phyloP scores from a whole-genome alignment of 2,797 vertebrate species.

The Eleutherodactylus coqui region DNA sequence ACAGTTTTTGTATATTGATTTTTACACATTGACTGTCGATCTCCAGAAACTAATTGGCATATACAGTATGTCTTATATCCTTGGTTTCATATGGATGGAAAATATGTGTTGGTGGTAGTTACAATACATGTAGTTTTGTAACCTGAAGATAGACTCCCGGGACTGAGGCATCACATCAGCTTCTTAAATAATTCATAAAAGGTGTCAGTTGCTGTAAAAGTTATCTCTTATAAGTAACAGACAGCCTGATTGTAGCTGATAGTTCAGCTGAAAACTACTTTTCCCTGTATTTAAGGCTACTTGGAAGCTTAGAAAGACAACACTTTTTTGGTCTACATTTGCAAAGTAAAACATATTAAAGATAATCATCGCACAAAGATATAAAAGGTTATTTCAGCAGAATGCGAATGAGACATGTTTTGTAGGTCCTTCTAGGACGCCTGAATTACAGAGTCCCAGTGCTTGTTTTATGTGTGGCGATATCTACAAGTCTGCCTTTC shows the following conservation, averaged over 20 bases:
- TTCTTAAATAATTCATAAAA: conserved; percentile 47
- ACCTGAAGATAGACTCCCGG: conserved; percentile 44
- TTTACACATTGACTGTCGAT: not conserved
- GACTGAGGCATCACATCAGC: conserved; percentile 27
- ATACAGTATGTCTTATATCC: not conserved
- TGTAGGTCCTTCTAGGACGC: not conserved
- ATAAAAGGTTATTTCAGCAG: not conserved
- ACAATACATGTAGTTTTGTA: conserved; percentile 32
- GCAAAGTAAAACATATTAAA: not conserved
- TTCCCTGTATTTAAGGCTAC: not conserved
- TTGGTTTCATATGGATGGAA: conserved; percentile 14
- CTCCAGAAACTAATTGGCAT: not conserved
- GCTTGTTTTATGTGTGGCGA: not conserved
- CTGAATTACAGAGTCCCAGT: not conserved
- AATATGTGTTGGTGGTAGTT: conserved; percentile 26
- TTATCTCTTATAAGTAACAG: conserved; percentile 20
- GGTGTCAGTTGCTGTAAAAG: conserved; percentile 28
- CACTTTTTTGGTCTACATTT: not conserved
- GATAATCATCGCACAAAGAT: not conserved
- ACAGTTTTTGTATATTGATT: not conserved
- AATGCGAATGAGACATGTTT: not conserved
- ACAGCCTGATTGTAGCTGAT: not conserved
- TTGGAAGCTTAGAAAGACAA: not conserved
- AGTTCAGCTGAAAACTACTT: not conserved
- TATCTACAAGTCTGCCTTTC: not conserved